A percentile compares a stretch with the other conserved stretches of the same genome.
These are phyloP conservation scores for Synergus laeviventris DNA, from an alignment of 2,888 invertebrate species.

Conservation along the genomic window DNA sequence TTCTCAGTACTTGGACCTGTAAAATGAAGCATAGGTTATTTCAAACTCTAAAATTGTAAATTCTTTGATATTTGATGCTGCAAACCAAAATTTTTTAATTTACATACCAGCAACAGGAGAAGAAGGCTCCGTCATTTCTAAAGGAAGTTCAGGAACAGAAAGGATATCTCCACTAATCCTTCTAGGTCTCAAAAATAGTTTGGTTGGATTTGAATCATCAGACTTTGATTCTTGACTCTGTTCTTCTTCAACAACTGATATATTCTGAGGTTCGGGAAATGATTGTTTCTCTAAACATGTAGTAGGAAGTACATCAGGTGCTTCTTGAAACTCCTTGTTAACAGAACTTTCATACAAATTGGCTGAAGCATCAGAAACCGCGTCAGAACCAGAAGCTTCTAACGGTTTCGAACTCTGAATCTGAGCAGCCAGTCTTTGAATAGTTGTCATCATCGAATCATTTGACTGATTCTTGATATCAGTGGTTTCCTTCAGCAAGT, in stretches of 20 bases:
- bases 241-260: constrained; percentile 15
- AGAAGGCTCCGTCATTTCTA: constrained; percentile 42
- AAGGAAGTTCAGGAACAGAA: constrained; percentile 58
- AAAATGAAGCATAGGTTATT: neutral
- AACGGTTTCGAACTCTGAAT: constrained; percentile 64
- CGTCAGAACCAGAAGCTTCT: constrained; percentile 38
- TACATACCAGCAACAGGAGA: constrained; percentile 49
- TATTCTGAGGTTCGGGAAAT: neutral
- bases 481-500: constrained; percentile 66
- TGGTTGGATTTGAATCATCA: constrained; percentile 48
- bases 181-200: constrained; percentile 75
- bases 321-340: constrained; percentile 36
- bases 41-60: neutral
- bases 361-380: neutral
- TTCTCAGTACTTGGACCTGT: constrained; percentile 42
- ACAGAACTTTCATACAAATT: constrained; percentile 46
- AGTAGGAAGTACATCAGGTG: neutral
- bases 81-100: constrained; percentile 11
- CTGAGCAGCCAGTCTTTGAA: constrained; percentile 72
- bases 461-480: constrained; percentile 63
- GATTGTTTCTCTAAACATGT: neutral
- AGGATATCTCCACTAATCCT: constrained; percentile 77
- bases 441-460: constrained; percentile 70
- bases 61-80: neutral
- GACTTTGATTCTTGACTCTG: neutral